Conservation (phyloP, 2,113 vertebrate genomes). For the Xyrauchen texanus region DNA sequence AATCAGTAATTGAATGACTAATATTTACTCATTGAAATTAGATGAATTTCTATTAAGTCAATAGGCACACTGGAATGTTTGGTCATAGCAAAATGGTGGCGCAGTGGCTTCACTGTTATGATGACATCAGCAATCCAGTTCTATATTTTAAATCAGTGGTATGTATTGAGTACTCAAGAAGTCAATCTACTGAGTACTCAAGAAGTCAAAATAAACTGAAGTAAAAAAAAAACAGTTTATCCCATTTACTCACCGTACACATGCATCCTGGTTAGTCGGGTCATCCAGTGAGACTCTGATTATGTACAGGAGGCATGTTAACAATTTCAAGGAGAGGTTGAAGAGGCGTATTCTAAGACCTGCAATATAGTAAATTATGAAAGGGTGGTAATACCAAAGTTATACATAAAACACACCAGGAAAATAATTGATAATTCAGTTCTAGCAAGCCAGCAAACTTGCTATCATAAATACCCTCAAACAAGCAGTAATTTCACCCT, state of each 20-base stretch:
- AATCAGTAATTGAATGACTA: too few relatives aligned
- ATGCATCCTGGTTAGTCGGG: conserved; percentile 67
- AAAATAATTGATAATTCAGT: neutral
- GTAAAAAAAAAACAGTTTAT: too few relatives aligned
- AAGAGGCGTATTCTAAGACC: conserved; percentile 94
- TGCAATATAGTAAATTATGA: conserved; percentile 50
- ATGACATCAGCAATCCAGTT: too few relatives aligned
- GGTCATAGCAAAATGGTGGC: too few relatives aligned
- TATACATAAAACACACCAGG: neutral
- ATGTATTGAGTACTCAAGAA: too few relatives aligned
- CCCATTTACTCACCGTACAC: conserved; percentile 75
- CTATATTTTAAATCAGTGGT: too few relatives aligned
- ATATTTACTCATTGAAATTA: too few relatives aligned
- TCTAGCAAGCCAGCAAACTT: neutral
- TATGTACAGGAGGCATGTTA: conserved; percentile 92
- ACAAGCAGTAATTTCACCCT: neutral
- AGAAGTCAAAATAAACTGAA: too few relatives aligned
- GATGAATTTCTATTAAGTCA: too few relatives aligned
- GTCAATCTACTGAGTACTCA: too few relatives aligned
- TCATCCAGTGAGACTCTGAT: conserved; percentile 87
- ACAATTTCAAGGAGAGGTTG: conserved; percentile 94
- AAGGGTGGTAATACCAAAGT: neutral
- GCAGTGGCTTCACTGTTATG: too few relatives aligned
- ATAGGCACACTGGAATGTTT: too few relatives aligned
- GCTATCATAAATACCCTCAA: neutral